Evolutionary conservation across 2,888 invertebrate genomes (phyloP), one percentile per base, ranked within the genome.

Genomic region (Ormyrus pomaceus): DNA sequence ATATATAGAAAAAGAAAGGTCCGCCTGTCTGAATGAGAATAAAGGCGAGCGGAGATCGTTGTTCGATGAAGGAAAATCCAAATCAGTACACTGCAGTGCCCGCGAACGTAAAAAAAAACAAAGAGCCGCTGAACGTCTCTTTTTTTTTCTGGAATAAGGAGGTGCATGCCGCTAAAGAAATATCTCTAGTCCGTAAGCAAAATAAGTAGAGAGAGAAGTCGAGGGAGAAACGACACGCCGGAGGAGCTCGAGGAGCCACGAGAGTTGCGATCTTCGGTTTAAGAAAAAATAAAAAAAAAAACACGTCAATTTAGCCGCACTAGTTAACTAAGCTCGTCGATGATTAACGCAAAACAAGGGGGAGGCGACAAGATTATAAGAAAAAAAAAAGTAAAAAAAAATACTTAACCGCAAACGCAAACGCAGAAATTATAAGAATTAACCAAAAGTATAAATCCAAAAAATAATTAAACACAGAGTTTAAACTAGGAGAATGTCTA

Each of bases 231-330:
- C 53, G n/a, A 7, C 9, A 10, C 6, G 50, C 13, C 19, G 19
- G 48, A 68, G 8, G 10, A 0, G 55, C 56, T 11, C 9, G 11
- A 81, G 73, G 61, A 78, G 62, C 56, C 48, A 75, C 69, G 53
- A 73, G 19, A 19, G 19, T 64, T 34, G 59, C 71, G 83, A 87
- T 83, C 85, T 88, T 88, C 88, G 87, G 86, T 87, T 77, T 68
- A 55, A 51, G 19, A 19, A 19, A 19, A 19, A 19, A 19, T 19
- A 62, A 11, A 55, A 68, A 68, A 69, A 89, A 88, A 87, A 89
- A 89, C 87, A 90, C 88, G 90, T 90, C 90, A 90, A 90, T 90
- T 90, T 90, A 90, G 89, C 88, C 86, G 87, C 85, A 87, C 85
- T 89, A 88, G 87, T 87, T 87, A 86, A 85, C 84, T 85, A 86